Percentiles rank a stretch among this genome's conserved stretches.
Conservation (phyloP, 2,888 invertebrate species). For the Protonemura montana region DNA sequence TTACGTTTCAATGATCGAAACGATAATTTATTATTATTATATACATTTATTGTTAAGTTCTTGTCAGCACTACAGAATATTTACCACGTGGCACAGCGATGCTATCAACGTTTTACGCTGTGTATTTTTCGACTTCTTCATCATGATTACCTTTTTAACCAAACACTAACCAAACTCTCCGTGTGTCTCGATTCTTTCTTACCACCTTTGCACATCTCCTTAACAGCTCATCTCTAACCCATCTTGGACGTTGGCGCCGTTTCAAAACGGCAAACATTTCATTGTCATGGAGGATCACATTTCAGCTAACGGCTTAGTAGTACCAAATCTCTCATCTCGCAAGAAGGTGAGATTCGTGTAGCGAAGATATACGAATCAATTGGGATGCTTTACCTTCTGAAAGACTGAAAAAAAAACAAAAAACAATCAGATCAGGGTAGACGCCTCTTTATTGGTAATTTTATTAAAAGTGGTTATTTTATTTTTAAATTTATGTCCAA, state of each 20-base stretch:
- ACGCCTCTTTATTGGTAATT: conserved; percentile 18
- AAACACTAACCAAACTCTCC: conserved; percentile 21
- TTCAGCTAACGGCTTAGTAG: neutral
- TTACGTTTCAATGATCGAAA: conserved; percentile 38
- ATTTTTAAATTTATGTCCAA: conserved; percentile 43
- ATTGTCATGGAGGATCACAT: too few species aligned
- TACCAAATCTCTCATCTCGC: neutral
- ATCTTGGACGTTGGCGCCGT: neutral
- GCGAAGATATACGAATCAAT: neutral
- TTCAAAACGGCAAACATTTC: too few species aligned
- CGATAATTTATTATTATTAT: conserved; percentile 47
- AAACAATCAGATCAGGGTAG: neutral
- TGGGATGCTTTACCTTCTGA: neutral
- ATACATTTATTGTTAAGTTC: conserved; percentile 14
- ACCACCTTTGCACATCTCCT: conserved; percentile 24
- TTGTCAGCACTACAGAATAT: neutral
- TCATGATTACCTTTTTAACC: conserved; percentile 17
- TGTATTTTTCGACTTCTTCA: conserved; percentile 12
- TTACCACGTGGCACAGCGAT: neutral
- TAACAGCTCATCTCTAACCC: neutral
- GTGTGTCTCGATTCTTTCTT: conserved; percentile 10
- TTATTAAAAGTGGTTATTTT: conserved; percentile 33
- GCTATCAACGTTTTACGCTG: neutral
- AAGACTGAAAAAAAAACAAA: neutral
- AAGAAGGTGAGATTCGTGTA: neutral